Conservation (phyloP, 2,797 vertebrate genomes). For the Eremophila alpestris region DNA sequence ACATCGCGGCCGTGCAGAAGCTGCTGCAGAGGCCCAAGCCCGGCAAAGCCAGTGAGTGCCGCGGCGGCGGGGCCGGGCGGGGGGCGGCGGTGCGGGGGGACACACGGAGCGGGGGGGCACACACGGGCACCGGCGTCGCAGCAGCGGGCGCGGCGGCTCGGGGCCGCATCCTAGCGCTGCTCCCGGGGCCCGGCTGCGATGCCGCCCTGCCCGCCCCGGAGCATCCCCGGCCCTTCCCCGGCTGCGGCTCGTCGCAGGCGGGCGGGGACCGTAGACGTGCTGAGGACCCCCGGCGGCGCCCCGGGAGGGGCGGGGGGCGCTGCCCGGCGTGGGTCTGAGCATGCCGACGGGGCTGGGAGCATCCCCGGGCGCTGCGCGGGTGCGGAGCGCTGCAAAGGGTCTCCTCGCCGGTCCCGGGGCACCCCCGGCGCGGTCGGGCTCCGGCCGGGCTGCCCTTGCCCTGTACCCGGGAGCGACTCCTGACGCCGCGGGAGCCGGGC, state of each 20-base stretch:
- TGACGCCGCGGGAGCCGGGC: neutral
- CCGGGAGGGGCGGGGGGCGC: neutral
- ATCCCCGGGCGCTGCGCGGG: neutral
- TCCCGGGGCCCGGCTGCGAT: neutral
- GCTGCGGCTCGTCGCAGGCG: neutral
- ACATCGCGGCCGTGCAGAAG: slow-evolving; percentile 94
- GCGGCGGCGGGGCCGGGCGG: neutral
- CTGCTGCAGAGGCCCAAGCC: slow-evolving; percentile 96
- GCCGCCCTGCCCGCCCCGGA: neutral
- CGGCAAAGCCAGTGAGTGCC: slow-evolving; percentile 94
- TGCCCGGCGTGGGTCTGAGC: neutral
- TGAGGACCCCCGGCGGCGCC: neutral
- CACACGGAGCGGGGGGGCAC: neutral
- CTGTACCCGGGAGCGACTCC: neutral
- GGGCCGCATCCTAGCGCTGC: neutral
- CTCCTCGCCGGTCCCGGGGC: neutral
- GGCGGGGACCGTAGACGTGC: neutral
- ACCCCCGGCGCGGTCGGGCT: neutral
- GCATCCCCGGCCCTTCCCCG: neutral
- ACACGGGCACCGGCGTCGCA: neutral
- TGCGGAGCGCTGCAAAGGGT: neutral
- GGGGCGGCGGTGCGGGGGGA: neutral
- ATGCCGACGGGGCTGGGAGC: neutral
- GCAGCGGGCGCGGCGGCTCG: neutral
- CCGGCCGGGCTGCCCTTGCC: neutral